Base-by-base conservation (phyloP, 2,797 vertebrate genomes). In the Bufotes viridis region DNA sequence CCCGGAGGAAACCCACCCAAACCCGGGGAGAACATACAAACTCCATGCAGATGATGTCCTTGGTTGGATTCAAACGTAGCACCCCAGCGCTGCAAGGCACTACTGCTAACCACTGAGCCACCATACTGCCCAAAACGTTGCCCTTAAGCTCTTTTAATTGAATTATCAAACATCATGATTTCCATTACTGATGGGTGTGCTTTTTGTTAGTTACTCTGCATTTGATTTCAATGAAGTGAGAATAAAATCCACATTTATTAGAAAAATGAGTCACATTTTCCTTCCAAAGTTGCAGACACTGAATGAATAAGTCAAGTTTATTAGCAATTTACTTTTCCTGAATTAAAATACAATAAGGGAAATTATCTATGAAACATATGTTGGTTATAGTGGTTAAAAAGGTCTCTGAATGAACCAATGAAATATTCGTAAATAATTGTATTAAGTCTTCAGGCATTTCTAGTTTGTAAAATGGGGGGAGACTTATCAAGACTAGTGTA, bases 281-380 rank as follows among this genome's bases (percentile, higher is more conserved):
- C 67, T 78, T 15, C 8, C 14, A 51, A 63, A 70, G 49, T 42
- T 20, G 42, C 22, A 55, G 49, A 12, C 63, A 15, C 42, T 60
- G 13, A 61, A 87, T 78, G 65, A 82, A 76, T 65, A 63, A 87
- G 76, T 76, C 34, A 76, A 24, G 8, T 82, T 42, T 57, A 82
- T 82, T 26, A 76, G 51, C 61, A 57, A 76, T 67, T 83, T 26
- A 61, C n/a, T 84, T 76, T 85, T 75, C 29, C 26, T 63, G 22
- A 76, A 63, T 24, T 58, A 57, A 51, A 85, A 85, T 76, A 49
- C 42, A 76, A 49, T 85, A 76, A 49, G 55, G 58, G 61, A 49
- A 85, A 75, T 24, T 60, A 65, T 67, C n/a, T 49, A 78, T 87
- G 76, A 76, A 72, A 63, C 69, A 76, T 65, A 83, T 57, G 24